phyloP scores from a whole-genome alignment of 2,113 vertebrate genomes.

The Panthera leo region DNA sequence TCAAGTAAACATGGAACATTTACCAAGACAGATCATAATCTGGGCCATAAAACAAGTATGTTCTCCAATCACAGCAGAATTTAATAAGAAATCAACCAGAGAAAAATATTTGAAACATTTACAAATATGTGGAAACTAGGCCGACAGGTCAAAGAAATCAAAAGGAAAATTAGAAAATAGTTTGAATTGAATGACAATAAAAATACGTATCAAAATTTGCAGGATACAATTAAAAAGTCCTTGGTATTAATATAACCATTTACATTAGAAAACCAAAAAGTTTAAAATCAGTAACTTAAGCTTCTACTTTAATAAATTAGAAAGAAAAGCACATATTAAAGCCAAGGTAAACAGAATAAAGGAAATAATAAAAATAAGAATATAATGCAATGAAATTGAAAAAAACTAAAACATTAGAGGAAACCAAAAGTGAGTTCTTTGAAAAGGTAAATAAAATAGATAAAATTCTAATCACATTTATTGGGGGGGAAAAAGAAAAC shows the following conservation, averaged over 20 bases:
- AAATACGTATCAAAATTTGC: not conserved
- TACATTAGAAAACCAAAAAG: not conserved
- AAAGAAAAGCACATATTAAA: not conserved
- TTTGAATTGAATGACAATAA: not conserved
- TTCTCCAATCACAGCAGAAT: not conserved
- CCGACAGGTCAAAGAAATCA: not conserved
- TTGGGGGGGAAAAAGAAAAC: not conserved
- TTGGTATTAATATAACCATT: not conserved
- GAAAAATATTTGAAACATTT: not conserved
- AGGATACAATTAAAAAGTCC: not conserved
- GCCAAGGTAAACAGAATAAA: not conserved
- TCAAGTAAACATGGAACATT: not conserved
- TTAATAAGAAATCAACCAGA: not conserved
- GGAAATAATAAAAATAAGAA: not conserved
- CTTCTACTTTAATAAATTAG: not conserved
- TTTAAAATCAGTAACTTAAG: slow-evolving; percentile 5
- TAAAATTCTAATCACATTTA: not conserved
- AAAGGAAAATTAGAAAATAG: not conserved
- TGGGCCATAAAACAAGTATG: not conserved
- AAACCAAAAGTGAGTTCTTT: not conserved
- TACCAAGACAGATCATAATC: not conserved
- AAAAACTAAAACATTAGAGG: not conserved
- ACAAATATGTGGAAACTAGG: slow-evolving; percentile 12
- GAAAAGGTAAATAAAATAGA: not conserved
- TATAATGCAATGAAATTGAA: not conserved